phyloP scores from a whole-genome alignment of 2,113 vertebrate species.

The Austrofundulus limnaeus region DNA sequence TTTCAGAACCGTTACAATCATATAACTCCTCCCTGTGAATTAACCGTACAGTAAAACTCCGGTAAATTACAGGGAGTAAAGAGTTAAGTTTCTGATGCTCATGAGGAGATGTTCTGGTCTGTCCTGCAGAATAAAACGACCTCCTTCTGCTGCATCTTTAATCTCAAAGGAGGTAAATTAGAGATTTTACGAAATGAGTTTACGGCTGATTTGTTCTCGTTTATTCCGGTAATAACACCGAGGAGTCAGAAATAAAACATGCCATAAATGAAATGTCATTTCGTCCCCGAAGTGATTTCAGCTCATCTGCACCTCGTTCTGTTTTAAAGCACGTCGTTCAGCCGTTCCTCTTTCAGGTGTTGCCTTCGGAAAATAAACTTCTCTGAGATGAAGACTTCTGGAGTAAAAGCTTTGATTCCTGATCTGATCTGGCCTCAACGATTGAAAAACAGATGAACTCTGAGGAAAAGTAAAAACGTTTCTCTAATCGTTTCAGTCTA shows the following conservation, averaged over 20 bases:
- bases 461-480: too few species aligned
- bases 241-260: neutral
- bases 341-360: too few species aligned
- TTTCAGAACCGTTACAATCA: too few species aligned
- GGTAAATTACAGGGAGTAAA: neutral
- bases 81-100: neutral
- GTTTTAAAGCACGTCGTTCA: too few species aligned
- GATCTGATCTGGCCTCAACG: too few species aligned
- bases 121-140: neutral
- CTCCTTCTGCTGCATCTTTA: neutral
- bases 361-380: too few species aligned
- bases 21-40: conserved; percentile 15
- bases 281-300: neutral
- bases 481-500: too few species aligned
- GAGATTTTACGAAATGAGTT: neutral
- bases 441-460: too few species aligned
- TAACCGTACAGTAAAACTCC: neutral
- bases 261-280: neutral
- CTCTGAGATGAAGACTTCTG: too few species aligned
- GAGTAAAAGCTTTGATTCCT: too few species aligned
- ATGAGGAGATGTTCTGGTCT: neutral
- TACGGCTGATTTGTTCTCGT: neutral
- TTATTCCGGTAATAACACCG: conserved; percentile 10
- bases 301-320: neutral
- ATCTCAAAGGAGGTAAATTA: neutral